phyloP scores from a whole-genome alignment of 2,113 vertebrate species.

The Phalacrocorax brasilianus region DNA sequence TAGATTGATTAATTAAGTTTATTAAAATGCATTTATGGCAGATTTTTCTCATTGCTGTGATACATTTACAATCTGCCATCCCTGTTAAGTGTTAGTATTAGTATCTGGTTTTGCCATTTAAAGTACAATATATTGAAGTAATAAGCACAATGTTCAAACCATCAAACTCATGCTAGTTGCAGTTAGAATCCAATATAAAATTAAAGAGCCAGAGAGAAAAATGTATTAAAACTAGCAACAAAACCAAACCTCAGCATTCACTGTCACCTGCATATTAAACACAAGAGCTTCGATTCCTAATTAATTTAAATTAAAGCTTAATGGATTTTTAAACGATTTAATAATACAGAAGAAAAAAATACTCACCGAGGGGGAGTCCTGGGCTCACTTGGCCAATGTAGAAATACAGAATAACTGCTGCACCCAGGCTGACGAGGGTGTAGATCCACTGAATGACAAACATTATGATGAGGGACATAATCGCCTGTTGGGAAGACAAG shows the following conservation, averaged over 20 bases:
- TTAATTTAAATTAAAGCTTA: constrained; percentile 29
- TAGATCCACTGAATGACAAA: constrained; percentile 97
- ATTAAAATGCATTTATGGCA: neutral
- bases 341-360: neutral
- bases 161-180: neutral
- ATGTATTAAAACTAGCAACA: neutral
- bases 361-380: constrained; percentile 87
- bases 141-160: neutral
- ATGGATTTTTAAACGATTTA: constrained; percentile 16
- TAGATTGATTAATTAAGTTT: constrained; percentile 1
- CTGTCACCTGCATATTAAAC: neutral
- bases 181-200: neutral
- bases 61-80: neutral
- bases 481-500: constrained; percentile 68
- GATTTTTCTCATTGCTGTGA: constrained; percentile 1
- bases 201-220: neutral
- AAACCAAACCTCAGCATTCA: neutral
- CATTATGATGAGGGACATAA: constrained; percentile 87
- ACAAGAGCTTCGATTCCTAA: neutral
- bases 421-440: constrained; percentile 83
- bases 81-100: neutral
- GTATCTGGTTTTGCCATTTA: neutral
- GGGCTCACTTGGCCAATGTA: constrained; percentile 92
- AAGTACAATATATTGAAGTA: neutral
- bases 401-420: constrained; percentile 85